Conservation (phyloP, 2,113 vertebrate genomes). For the Shinisaurus crocodilurus region DNA sequence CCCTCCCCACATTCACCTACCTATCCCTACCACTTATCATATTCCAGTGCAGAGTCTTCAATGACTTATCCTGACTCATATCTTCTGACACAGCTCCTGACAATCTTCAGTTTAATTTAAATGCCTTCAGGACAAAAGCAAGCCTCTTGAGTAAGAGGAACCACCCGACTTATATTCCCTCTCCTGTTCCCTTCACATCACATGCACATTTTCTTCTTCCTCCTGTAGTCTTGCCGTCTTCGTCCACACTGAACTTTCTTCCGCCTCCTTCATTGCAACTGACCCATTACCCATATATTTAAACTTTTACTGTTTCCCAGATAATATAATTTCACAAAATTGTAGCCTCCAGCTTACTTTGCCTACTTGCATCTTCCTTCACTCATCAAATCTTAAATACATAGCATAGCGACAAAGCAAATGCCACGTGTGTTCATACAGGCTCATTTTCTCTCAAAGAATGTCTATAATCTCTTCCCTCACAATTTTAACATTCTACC, state of each 20-base stretch:
- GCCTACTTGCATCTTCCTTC: neutral
- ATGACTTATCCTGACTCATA: too few relatives aligned
- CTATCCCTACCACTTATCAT: too few relatives aligned
- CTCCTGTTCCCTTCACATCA: neutral
- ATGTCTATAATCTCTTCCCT: neutral
- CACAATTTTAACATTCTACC: neutral
- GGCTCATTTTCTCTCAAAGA: neutral
- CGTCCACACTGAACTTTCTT: too few relatives aligned
- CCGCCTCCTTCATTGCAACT: neutral
- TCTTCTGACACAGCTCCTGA: neutral
- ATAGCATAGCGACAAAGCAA: too few relatives aligned
- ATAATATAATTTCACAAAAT: neutral
- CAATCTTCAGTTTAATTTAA: neutral
- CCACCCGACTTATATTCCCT: neutral
- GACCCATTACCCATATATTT: neutral
- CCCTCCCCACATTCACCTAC: neutral
- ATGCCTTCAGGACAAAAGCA: neutral
- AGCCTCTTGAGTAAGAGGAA: neutral
- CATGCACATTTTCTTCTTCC: neutral
- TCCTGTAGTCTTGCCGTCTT: neutral
- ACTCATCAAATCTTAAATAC: neutral
- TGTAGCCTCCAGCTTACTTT: neutral
- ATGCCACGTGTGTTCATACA: neutral
- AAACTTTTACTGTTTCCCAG: neutral
- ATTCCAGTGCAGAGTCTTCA: too few relatives aligned